These are phyloP conservation scores for Drosophila varians DNA, from an alignment of 1,140 invertebrate species.

Conservation along the genomic window DNA sequence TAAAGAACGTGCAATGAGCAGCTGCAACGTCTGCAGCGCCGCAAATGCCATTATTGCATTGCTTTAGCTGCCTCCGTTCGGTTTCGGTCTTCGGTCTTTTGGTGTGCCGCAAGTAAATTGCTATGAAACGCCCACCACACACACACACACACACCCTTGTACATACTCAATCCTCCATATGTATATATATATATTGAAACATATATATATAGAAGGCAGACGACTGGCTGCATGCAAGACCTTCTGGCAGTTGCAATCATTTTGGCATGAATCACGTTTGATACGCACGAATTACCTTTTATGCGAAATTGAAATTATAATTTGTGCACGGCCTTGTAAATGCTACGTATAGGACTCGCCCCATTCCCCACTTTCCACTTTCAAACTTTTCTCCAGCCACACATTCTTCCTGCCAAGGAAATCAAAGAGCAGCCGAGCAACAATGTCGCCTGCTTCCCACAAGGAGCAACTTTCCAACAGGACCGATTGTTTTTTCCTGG, in stretches of 20 bases:
- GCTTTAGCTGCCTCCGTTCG: slow-evolving; percentile 29
- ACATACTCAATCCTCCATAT: slow-evolving; percentile 9
- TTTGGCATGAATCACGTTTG: slow-evolving; percentile 80
- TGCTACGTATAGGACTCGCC: slow-evolving; percentile 30
- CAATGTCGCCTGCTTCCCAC: slow-evolving; percentile 46
- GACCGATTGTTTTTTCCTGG: slow-evolving; percentile 53
- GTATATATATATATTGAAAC: not conserved
- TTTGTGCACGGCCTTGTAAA: slow-evolving; percentile 70
- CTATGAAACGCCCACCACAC: slow-evolving; percentile 62
- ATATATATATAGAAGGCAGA: slow-evolving; percentile 12
- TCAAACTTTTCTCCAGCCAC: not conserved
- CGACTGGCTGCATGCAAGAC: slow-evolving; percentile 53
- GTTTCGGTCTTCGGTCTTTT: slow-evolving; percentile 38
- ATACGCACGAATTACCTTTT: slow-evolving; percentile 83
- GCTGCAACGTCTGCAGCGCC: slow-evolving; percentile 53
- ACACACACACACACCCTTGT: slow-evolving; percentile 33
- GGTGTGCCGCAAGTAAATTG: slow-evolving; percentile 75
- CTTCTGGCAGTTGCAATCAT: slow-evolving; percentile 77
- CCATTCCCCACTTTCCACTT: not conserved
- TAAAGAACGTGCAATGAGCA: slow-evolving; percentile 62
- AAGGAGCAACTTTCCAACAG: slow-evolving; percentile 73
- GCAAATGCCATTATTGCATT: slow-evolving; percentile 66
- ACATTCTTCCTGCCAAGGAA: slow-evolving; percentile 13
- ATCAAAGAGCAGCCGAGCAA: slow-evolving; percentile 56
- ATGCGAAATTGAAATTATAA: slow-evolving; percentile 83